Evolutionary conservation across 1,140 invertebrate species (phyloP).

Genomic region (Sycobia sp.): DNA sequence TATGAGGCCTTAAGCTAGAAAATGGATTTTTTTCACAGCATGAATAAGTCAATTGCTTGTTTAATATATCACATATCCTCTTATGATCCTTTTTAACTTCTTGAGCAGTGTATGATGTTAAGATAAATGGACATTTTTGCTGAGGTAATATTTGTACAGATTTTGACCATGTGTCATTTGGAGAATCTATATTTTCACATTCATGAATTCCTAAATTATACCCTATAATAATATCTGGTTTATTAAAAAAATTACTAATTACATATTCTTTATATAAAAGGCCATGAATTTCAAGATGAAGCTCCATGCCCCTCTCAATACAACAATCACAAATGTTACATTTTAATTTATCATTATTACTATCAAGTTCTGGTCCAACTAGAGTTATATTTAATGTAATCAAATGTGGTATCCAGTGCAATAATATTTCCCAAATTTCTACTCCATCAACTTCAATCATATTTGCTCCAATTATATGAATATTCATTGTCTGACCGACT

Average conservation of each 20-base stretch:
- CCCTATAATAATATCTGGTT: conserved; percentile 48
- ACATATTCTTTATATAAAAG: conserved; percentile 44
- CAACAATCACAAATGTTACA: conserved; percentile 43
- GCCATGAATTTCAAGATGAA: conserved; percentile 35
- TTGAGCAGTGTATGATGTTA: conserved; percentile 46
- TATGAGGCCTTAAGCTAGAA: conserved; percentile 48
- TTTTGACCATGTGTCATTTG: conserved; percentile 44
- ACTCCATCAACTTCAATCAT: conserved; percentile 41
- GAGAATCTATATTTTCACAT: conserved; percentile 38
- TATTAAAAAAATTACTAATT: conserved; percentile 30
- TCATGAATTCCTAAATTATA: conserved; percentile 52
- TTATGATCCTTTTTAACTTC: conserved; percentile 46
- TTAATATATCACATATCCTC: conserved; percentile 44
- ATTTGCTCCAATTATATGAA: conserved; percentile 51
- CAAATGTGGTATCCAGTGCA: conserved; percentile 46
- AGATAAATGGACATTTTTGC: conserved; percentile 47
- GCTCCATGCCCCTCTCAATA: conserved; percentile 27
- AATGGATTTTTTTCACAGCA: conserved; percentile 47
- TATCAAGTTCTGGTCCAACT: conserved; percentile 47
- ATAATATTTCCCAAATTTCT: conserved; percentile 47
- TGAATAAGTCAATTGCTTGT: conserved; percentile 31
- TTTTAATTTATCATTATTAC: conserved; percentile 22
- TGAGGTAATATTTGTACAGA: conserved; percentile 40
- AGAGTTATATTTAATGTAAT: conserved; percentile 40
- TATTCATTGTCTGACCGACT: conserved; percentile 27